These are phyloP conservation scores for Drosophila helvetica DNA, from an alignment of 2,888 invertebrate species.

Conservation along the genomic window DNA sequence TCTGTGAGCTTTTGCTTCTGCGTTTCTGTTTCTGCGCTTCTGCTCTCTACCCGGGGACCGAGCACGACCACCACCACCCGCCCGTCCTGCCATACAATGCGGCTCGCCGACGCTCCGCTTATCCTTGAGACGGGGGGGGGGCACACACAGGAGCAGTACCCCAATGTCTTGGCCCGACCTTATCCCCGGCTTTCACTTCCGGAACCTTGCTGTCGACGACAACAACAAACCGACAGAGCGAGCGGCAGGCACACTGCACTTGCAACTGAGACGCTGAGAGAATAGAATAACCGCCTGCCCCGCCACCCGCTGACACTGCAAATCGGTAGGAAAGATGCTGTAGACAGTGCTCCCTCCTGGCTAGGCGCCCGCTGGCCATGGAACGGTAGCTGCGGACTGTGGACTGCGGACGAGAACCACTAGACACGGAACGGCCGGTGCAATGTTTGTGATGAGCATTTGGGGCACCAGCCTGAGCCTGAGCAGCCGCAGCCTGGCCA, in stretches of 20 bases:
- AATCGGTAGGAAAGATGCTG: slow-evolving; percentile 2
- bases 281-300: neutral
- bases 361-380: slow-evolving; percentile 7
- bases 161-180: slow-evolving; percentile 34
- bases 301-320: neutral
- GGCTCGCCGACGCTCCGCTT: neutral
- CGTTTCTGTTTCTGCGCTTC: slow-evolving; percentile 35
- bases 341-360: slow-evolving; percentile 1
- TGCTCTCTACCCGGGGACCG: slow-evolving; percentile 10
- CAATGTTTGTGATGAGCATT: slow-evolving; percentile 80
- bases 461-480: slow-evolving; percentile 83
- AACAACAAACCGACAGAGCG: slow-evolving; percentile 6
- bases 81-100: neutral
- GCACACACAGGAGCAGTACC: neutral
- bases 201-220: slow-evolving; percentile 47
- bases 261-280: neutral
- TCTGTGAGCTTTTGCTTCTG: neutral
- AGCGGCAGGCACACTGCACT: slow-evolving; percentile 14
- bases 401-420: neutral
- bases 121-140: neutral
- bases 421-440: slow-evolving; percentile 10
- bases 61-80: neutral
- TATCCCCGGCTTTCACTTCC: slow-evolving; percentile 55
- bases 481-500: slow-evolving; percentile 83
- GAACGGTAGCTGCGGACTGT: neutral